Conservation (phyloP, 2,113 vertebrate species). For the Mesocricetus auratus region DNA sequence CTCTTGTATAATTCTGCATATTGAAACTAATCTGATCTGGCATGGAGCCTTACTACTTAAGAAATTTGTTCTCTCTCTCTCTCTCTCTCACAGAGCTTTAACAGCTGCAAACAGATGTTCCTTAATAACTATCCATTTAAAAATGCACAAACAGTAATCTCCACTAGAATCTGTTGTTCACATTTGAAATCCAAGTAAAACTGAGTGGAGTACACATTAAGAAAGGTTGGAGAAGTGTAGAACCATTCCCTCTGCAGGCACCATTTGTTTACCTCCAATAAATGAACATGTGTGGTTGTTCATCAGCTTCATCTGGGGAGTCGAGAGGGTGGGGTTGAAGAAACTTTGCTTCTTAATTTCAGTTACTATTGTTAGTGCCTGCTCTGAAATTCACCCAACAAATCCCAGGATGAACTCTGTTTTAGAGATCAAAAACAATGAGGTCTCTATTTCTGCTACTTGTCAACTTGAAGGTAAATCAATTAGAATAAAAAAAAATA, state of each 20-base stretch:
- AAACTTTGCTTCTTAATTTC: constrained; percentile 57
- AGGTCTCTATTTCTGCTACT: constrained; percentile 36
- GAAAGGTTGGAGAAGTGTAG: constrained; percentile 22
- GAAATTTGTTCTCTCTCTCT: not conserved
- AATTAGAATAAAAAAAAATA: constrained; percentile 35
- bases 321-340: constrained; percentile 48
- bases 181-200: constrained; percentile 61
- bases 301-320: constrained; percentile 49
- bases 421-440: constrained; percentile 34
- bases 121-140: constrained; percentile 68
- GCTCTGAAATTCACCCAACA: constrained; percentile 54
- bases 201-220: constrained; percentile 31
- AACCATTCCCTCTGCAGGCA: not conserved
- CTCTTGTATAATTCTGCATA: not conserved
- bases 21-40: constrained; percentile 34
- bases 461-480: constrained; percentile 51
- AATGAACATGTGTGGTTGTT: constrained; percentile 32
- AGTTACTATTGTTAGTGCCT: constrained; percentile 67
- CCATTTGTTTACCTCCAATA: constrained; percentile 9
- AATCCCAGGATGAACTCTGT: not conserved
- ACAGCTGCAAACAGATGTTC: constrained; percentile 75
- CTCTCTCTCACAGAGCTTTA: not conserved
- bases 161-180: constrained; percentile 53
- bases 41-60: constrained; percentile 30
- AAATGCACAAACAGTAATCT: constrained; percentile 67